Evolutionary conservation across 1,140 invertebrate genomes (phyloP).

Genomic region (Drosophila azteca): DNA sequence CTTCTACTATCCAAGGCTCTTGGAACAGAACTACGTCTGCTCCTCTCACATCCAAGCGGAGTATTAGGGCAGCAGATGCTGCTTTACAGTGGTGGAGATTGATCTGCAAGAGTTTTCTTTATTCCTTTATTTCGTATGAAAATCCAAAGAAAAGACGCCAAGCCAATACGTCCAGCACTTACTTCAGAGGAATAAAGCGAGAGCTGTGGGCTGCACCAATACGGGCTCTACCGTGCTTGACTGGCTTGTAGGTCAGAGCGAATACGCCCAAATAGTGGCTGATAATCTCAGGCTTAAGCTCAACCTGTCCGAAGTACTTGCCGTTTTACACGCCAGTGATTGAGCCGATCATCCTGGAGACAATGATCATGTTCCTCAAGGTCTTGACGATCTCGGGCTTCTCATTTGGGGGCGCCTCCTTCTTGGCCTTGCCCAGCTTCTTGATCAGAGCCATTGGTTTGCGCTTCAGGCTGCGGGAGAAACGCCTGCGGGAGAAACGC

Average conservation of each 20-base stretch:
- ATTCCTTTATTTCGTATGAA: slow-evolving; percentile 77
- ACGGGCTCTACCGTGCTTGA: slow-evolving; percentile 99
- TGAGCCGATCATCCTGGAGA: slow-evolving; percentile 99
- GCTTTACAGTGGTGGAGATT: too few relatives aligned
- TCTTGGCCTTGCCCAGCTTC: slow-evolving; percentile 96
- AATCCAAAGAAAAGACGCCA: slow-evolving; percentile 56
- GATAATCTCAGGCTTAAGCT: slow-evolving; percentile 99
- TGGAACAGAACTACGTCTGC: too few relatives aligned
- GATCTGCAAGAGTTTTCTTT: too few relatives aligned
- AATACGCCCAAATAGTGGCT: slow-evolving; percentile 99
- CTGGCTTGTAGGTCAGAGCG: slow-evolving; percentile 99
- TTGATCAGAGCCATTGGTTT: slow-evolving; percentile 98
- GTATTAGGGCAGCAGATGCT: too few relatives aligned
- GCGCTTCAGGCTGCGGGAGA: slow-evolving; percentile 97
- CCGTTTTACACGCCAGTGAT: slow-evolving; percentile 99
- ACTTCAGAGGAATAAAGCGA: slow-evolving; percentile 99
- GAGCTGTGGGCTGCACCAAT: slow-evolving; percentile 99
- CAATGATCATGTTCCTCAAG: slow-evolving; percentile 98
- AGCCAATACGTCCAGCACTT: slow-evolving; percentile 77
- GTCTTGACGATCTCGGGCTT: slow-evolving; percentile 99
- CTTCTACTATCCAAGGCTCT: too few relatives aligned
- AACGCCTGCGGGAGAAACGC: slow-evolving; percentile 95
- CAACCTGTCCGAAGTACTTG: slow-evolving; percentile 99
- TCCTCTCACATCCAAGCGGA: too few relatives aligned
- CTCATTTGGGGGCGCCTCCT: slow-evolving; percentile 97